phyloP scores from a whole-genome alignment of 1,140 invertebrate genomes.

The Chrysoperla carnea region DNA sequence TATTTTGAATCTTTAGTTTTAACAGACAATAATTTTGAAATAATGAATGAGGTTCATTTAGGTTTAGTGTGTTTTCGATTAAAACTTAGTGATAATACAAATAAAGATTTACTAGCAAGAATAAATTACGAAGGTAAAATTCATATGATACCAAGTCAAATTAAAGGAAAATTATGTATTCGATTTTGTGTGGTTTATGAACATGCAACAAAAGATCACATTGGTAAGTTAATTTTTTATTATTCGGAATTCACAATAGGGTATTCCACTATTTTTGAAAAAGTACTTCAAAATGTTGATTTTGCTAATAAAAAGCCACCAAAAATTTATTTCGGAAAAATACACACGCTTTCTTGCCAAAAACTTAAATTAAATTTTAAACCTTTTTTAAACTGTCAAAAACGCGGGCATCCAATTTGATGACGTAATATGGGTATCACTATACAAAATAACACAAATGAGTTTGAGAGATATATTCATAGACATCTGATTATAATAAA shows the following conservation, averaged over 20 bases:
- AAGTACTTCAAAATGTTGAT: too few species aligned
- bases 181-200: conserved; percentile 73
- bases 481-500: too few species aligned
- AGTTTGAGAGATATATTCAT: too few species aligned
- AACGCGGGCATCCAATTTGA: too few species aligned
- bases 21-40: conserved; percentile 64
- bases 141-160: conserved; percentile 75
- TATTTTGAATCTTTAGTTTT: conserved; percentile 60
- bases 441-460: too few species aligned
- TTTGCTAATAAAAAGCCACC: too few species aligned
- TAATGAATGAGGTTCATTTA: conserved; percentile 62
- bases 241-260: too few species aligned
- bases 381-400: too few species aligned
- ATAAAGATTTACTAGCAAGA: conserved; percentile 60
- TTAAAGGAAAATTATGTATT: conserved; percentile 61
- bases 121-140: conserved; percentile 79
- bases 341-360: too few species aligned
- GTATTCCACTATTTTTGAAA: conserved; percentile 1
- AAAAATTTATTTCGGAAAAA: too few species aligned
- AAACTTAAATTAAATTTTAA: too few species aligned
- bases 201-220: conserved; percentile 56
- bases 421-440: too few species aligned
- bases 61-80: conserved; percentile 54
- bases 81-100: conserved; percentile 51
- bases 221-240: conserved; percentile 24